Evolutionary conservation across 1,140 invertebrate genomes (phyloP), one percentile per base, ranked within the genome.

Genomic region (Liolophura sinensis): DNA sequence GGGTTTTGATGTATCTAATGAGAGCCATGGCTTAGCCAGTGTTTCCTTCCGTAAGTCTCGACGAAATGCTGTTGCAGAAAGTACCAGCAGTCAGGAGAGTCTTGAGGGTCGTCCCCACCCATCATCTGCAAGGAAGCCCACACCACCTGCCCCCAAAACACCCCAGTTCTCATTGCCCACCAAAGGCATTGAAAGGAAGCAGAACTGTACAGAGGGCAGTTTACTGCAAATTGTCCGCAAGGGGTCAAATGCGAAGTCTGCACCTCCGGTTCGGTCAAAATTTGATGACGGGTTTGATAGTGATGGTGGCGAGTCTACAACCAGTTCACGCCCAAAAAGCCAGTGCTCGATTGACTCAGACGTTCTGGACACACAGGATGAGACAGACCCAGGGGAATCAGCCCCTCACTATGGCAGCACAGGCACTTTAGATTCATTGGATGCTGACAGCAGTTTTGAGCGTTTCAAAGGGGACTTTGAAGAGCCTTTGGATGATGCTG

Each of bases 1-100:
- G 70, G 80, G 80, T 46, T 78, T 83, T 75, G 78, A 76, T 58
- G 58, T 73, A 68, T 71, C 71, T 69, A 73, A 79, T 70, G 69
- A 76, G 27, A 49, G 46, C 5, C 62, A 54, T 40, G 31, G 31
- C 31, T 3, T 40, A 40, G 31, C 31, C 31, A 40, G 31, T 40
- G 31, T 40, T 40, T 40, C 31, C 31, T 40, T 40, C 9, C 31
- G 31, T 40, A 40, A 40, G 31, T 40, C 31, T 40, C 31, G 31
- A 40, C 31, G 31, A 40, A 40, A 60, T 18, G 31, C 22, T 60
- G 55, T 47, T 15, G 22, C 31, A 40, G 22, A 27, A 6, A 15
- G 31, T 18, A 27, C 22, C 31, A 49, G 16, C 18, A 40, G 59
- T 7, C 27, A 60, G 48, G 31, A 60, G 20, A 22, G 22, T 49